phyloP scores from a whole-genome alignment of 2,113 vertebrate genomes.

The Mobula hypostoma region DNA sequence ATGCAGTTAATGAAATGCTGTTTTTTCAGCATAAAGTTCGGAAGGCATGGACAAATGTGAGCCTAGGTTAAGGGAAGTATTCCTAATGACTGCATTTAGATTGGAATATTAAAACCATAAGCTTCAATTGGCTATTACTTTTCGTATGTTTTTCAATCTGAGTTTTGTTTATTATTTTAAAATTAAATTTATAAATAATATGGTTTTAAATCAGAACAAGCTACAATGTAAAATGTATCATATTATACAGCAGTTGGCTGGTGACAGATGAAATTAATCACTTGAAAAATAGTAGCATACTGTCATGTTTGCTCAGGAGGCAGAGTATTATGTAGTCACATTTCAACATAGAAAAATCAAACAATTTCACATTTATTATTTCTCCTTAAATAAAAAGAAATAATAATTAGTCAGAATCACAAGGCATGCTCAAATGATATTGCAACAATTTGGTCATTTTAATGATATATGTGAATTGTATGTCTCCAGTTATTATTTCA shows the following conservation, averaged over 20 bases:
- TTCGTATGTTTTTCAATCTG: not conserved
- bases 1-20: not conserved
- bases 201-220: not conserved
- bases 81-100: not conserved
- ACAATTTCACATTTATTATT: not conserved
- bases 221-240: not conserved
- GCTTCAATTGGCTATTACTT: not conserved
- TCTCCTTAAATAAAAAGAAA: not conserved
- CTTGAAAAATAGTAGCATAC: not conserved
- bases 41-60: not conserved
- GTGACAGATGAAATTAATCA: constrained; percentile 23
- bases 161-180: not conserved
- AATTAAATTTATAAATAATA: not conserved
- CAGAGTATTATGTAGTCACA: not conserved
- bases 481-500: not conserved
- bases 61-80: not conserved
- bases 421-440: not conserved
- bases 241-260: constrained; percentile 13
- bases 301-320: not conserved
- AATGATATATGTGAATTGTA: not conserved
- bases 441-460: not conserved
- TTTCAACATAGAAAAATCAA: not conserved
- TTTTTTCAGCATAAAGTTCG: not conserved
- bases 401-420: not conserved
- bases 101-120: not conserved